A percentile compares a stretch with the other conserved stretches of the same genome.
These are phyloP conservation scores for Myanophis thanlyinensis DNA, from an alignment of 2,113 vertebrate species.

Conservation along the genomic window DNA sequence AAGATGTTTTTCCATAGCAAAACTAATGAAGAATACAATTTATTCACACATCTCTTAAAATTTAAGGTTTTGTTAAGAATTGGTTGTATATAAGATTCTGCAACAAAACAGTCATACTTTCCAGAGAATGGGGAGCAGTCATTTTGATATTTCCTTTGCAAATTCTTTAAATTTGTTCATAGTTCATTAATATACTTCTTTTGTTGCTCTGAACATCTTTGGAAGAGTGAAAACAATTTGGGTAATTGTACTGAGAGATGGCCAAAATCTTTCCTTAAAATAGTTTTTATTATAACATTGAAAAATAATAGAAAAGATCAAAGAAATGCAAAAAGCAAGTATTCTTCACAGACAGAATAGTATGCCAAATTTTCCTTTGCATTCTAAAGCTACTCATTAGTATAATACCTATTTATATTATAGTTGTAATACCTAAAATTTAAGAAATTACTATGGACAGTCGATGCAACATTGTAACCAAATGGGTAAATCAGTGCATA, in stretches of 20 bases:
- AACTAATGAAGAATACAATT: neutral
- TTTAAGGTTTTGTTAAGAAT: constrained; percentile 15
- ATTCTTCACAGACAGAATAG: constrained; percentile 13
- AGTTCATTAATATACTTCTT: constrained; percentile 77
- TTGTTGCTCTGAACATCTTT: constrained; percentile 45
- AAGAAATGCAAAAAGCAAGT: constrained; percentile 34
- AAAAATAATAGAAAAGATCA: constrained; percentile 46
- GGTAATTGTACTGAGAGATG: constrained; percentile 65
- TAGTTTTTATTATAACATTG: constrained; percentile 41
- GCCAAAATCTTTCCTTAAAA: constrained; percentile 55
- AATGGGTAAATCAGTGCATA: constrained; percentile 67
- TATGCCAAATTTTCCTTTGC: constrained; percentile 25
- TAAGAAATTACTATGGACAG: constrained; percentile 54
- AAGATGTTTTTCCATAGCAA: neutral
- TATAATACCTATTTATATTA: constrained; percentile 50
- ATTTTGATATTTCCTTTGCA: constrained; percentile 43
- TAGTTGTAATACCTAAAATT: constrained; percentile 35
- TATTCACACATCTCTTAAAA: constrained; percentile 33
- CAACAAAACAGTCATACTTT: neutral
- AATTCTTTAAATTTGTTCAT: constrained; percentile 69
- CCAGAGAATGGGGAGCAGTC: constrained; percentile 37
- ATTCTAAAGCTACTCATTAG: constrained; percentile 30
- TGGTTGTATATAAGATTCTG: constrained; percentile 1
- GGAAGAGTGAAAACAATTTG: constrained; percentile 52
- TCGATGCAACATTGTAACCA: constrained; percentile 53